Evolutionary conservation across 2,888 invertebrate genomes (phyloP), one percentile per base, ranked within the genome.

Genomic region (Drosophila falleni): DNA sequence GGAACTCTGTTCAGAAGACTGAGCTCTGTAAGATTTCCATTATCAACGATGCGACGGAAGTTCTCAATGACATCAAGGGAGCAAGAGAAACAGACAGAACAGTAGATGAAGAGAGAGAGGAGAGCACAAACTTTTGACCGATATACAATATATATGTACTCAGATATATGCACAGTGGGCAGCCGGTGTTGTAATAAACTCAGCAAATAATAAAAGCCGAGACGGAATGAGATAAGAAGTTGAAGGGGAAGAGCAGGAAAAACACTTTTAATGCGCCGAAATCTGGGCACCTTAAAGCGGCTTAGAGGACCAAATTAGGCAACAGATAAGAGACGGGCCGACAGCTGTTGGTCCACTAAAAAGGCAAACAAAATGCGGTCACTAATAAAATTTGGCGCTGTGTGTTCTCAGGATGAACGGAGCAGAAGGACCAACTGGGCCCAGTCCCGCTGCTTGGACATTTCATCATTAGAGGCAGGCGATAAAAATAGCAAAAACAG

Each of bases 271-370:
- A 85, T 78, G 71, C 79, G 60, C 13, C 39, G 41, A 79, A 83
- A 87, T 87, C 78, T 87, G 87, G 73, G 81, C 87, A 89, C 81
- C 89, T 89, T 80, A 78, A 84, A 69, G 69, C 78, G 84, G 89
- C 87, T 89, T 80, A 89, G 58, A 59, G 69, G 58, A 62, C 65
- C 39, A 86, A 82, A 82, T 88, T 82, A 89, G 87, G 74, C 67
- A 65, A 56, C 68, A 68, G 80, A 83, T 76, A 83, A 66, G 67
- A 56, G 68, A 50, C 55, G 15, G 51, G 15, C 37, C 69, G 73
- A 58, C 82, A 88, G 86, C 82, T 83, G 88, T 70, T 77, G 75
- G 73, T 53, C 71, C 86, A 82, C 80, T 80, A 80, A 80, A 80
- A 73, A 71, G 67, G 71, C 69, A 79, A 73, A 71, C 86, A 70